Evolutionary conservation across 1,140 invertebrate species (phyloP).

Genomic region (Halictus rubicundus): DNA sequence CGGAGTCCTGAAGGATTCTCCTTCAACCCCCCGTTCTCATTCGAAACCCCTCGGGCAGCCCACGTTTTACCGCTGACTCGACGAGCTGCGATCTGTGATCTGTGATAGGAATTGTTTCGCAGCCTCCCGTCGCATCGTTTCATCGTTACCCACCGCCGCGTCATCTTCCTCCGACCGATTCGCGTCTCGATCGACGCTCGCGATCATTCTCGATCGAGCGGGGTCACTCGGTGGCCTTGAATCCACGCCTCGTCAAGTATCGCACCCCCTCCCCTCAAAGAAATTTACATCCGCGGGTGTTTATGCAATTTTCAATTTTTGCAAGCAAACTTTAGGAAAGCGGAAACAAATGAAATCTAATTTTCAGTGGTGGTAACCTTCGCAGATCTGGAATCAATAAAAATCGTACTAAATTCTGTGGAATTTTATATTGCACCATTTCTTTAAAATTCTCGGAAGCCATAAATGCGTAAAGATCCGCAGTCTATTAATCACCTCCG

Average conservation of each 20-base stretch:
- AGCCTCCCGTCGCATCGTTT: conserved; percentile 29
- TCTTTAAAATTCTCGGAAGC: no score
- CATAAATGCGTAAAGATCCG: no score
- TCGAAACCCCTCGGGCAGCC: conserved; percentile 36
- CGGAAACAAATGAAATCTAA: no score
- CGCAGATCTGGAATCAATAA: no score
- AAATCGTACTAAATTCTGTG: no score
- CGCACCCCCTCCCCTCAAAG: no score
- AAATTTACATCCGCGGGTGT: no score
- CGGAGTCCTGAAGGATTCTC: conserved; percentile 64
- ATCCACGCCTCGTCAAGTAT: neutral
- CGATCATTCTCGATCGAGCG: neutral
- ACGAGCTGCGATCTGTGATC: conserved; percentile 14
- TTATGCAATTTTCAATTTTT: no score
- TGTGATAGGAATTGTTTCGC: conserved; percentile 66
- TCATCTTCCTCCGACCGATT: conserved; percentile 7
- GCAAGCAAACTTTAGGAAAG: no score
- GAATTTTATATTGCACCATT: no score
- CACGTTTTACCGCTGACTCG: conserved; percentile 54
- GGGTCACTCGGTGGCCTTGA: neutral
- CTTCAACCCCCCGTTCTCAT: conserved; percentile 46
- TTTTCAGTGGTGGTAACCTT: no score
- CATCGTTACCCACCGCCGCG: conserved; percentile 14
- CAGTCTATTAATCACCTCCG: no score
- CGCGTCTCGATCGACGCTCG: neutral